Evolutionary conservation across 2,113 vertebrate genomes (phyloP), one percentile per base, ranked within the genome.

Genomic region (Bubalus kerabau): DNA sequence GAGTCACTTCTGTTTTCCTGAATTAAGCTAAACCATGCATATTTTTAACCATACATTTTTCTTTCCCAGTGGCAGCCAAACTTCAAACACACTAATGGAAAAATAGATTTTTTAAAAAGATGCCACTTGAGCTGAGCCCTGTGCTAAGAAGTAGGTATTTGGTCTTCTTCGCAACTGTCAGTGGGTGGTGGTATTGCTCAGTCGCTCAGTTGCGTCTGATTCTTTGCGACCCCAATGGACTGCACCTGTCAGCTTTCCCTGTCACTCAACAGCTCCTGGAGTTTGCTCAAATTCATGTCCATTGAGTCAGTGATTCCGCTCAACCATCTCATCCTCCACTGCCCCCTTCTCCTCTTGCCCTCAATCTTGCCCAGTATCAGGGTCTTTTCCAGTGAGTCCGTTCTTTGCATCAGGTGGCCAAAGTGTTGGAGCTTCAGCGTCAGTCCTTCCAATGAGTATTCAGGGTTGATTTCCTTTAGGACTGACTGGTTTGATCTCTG

Each of bases 21-120:
- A 30, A 50, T 96, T 91, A 87, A 89, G 94, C 88, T 94, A 43
- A n/a, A 94, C 21, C 36, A 43, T 40, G 23, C 36, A 40, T 74
- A 74, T 40, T 96, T 97, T 97, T 92, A 94, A 57, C 54, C 32
- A 1, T 89, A 88, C 67, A 48, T 80, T 96, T 92, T 87, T 89
- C 94, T 94, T 95, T 96, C 97, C 93, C 87, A 2, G 19, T 54
- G 26, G 95, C 52, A 95, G 36, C 32, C 62, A 36, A 11, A 3
- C 5, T 16, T 94, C 67, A 76, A 40, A 90, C 19, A 91, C n/a
- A 26, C 14, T 46, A 90, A 62, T 19, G 91, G 54, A 64, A 74
- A 94, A 83, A 19, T 4, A 59, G n/a, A 60, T 50, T 57, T 56
- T 40, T 19, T 7, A 6, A 93, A 13, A 24, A 56, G 81, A 83